Base-by-base conservation (phyloP, 2,888 invertebrate species). In the Drosophila ezoana region DNA sequence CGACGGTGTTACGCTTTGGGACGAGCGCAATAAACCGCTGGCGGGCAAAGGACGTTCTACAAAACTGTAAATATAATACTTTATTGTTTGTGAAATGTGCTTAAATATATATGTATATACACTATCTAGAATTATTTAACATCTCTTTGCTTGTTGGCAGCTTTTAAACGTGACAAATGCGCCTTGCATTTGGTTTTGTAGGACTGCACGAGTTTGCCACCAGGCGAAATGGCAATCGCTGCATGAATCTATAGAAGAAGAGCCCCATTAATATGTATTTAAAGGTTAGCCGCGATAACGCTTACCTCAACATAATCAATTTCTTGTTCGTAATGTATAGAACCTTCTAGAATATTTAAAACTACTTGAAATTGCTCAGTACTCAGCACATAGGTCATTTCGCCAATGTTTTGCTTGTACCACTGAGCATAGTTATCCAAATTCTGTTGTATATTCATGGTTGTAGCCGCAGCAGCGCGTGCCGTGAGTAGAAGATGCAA, bases 1-100 rank as follows among this genome's bases (percentile, higher is more conserved):
- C 92, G 97, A 97, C 93, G 98, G 98, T 0, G 94, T 96, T 0
- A 95, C 96, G 0, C 93, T 98, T 10, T 98, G 98, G 98, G 97
- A 98, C 90, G 98, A 98, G 92, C 93, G 95, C 47, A 94, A 95
- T 67, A 93, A 93, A 48, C 95, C 95, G 3, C 47, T 90, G 37
- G 92, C 91, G 1, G 92, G 92, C 23, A 89, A 89, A 3, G 71
- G 76, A 11, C 86, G 92, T 9, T 68, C 84, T 0, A 85, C 87
- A 59, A 90, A 90, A 62, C 64, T 89, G 0, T 90, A 80, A 72
- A 49, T n/a, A n/a, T 33, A 16, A 11, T 8, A 13, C 20, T 40
- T 51, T 6, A 44, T 49, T 62, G 28, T 43, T 57, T 56, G 51
- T 59, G 37, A 43, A 13, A 23, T 38, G 41, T 33, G 35, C 59